Evolutionary conservation across 2,888 invertebrate species (phyloP).

Genomic region (Petrolisthes cinctipes): DNA sequence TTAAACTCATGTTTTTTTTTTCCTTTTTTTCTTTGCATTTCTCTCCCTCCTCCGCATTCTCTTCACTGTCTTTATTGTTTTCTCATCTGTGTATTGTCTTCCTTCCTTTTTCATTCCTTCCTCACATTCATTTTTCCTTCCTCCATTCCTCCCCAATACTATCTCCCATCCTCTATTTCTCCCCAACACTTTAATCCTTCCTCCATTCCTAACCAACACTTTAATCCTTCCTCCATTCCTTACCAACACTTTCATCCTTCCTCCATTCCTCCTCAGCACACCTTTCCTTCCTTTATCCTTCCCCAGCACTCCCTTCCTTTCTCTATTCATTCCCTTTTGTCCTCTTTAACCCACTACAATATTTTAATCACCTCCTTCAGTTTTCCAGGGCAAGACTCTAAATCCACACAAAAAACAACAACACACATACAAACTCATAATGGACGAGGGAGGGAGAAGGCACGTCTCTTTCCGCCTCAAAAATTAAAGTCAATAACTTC

Average conservation of each 20-base stretch:
- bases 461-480: no score
- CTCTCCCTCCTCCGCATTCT: background rate
- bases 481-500: no score
- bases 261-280: background rate
- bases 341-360: no score
- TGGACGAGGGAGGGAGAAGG: no score
- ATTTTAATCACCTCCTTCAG: no score
- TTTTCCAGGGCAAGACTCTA: no score
- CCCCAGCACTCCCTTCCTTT: no score
- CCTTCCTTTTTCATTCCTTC: background rate
- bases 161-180: background rate
- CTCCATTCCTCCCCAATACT: background rate
- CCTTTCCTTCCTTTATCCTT: background rate
- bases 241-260: background rate
- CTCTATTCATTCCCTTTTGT: no score
- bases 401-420: no score
- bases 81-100: background rate
- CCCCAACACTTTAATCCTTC: background rate
- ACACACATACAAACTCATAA: no score
- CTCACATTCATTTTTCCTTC: background rate
- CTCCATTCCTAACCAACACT: background rate
- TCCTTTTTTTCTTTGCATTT: background rate
- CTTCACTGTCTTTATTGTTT: background rate
- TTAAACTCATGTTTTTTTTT: background rate
- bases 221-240: background rate